Percentiles rank a stretch among this genome's conserved stretches.
phyloP scores from a whole-genome alignment of 2,888 invertebrate genomes.

The Chymomyza procnemis region DNA sequence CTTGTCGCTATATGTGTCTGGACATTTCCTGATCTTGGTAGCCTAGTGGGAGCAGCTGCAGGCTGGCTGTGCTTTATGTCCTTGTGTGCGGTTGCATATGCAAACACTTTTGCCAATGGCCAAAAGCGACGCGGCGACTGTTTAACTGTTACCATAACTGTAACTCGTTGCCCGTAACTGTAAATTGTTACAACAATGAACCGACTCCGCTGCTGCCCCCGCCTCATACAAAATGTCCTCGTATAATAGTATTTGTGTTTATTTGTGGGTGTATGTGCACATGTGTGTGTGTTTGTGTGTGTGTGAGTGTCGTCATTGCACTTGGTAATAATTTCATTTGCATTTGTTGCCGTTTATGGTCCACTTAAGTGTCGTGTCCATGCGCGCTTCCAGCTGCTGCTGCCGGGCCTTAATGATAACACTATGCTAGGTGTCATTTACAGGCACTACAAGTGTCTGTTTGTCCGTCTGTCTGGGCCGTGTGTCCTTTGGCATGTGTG shows the following conservation, averaged over 20 bases:
- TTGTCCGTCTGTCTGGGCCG: neutral
- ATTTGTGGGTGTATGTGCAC: neutral
- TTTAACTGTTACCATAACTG: neutral
- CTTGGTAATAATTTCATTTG: slow-evolving; percentile 60
- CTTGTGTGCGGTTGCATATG: slow-evolving; percentile 58
- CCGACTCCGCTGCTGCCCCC: too few relatives aligned
- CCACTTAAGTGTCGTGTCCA: slow-evolving; percentile 65
- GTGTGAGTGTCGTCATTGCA: neutral
- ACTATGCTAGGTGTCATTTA: slow-evolving; percentile 54
- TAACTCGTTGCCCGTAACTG: neutral
- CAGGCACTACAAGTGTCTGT: slow-evolving; percentile 36
- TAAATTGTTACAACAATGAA: neutral
- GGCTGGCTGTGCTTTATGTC: slow-evolving; percentile 9
- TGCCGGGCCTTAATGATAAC: slow-evolving; percentile 59
- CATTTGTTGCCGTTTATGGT: slow-evolving; percentile 69
- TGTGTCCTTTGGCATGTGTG: neutral
- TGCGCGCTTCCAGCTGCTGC: slow-evolving; percentile 29
- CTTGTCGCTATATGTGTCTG: neutral
- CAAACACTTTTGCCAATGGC: slow-evolving; percentile 52
- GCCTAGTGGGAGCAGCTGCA: neutral
- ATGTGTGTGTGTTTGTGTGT: neutral
- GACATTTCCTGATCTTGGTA: neutral
- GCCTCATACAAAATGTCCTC: neutral
- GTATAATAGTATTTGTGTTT: neutral
- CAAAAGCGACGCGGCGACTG: neutral